Conservation (phyloP, 2,888 invertebrate species). For the Eristalis intricaria region DNA sequence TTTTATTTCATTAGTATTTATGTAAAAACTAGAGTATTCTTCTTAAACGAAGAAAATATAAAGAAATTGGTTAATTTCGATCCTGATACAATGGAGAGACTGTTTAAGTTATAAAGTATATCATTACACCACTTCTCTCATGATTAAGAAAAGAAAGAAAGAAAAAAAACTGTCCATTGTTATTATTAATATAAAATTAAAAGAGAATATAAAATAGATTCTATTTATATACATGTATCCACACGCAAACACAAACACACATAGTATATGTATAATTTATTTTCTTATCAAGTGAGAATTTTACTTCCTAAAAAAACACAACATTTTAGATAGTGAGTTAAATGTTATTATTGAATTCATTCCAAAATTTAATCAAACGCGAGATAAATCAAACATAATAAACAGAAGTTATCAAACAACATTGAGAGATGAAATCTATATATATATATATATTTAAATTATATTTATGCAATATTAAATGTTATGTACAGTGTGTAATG, state of each 20-base stretch:
- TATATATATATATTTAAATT: conserved; percentile 38
- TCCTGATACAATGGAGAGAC: conserved; percentile 51
- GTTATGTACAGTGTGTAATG: conserved; percentile 57
- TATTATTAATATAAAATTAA: conserved; percentile 44
- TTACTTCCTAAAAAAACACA: conserved; percentile 52
- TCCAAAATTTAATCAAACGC: conserved; percentile 59
- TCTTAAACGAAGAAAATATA: conserved; percentile 6
- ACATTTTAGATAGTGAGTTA: conserved; percentile 66
- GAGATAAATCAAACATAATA: conserved; percentile 56
- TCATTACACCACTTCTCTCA: conserved; percentile 19
- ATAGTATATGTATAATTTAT: conserved; percentile 41
- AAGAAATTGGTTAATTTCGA: conserved; percentile 8
- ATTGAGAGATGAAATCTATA: conserved; percentile 22
- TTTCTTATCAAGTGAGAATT: conserved; percentile 50
- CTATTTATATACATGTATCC: conserved; percentile 58
- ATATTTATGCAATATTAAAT: conserved; percentile 69
- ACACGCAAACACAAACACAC: conserved; percentile 23
- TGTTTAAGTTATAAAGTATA: conserved; percentile 59
- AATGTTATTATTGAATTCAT: conserved; percentile 70
- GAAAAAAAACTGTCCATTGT: conserved; percentile 55
- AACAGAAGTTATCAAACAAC: conserved; percentile 40
- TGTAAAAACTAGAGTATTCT: conserved; percentile 4
- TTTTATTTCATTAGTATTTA: conserved; percentile 21
- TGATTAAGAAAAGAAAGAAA: neutral
- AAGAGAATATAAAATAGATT: conserved; percentile 28